Evolutionary conservation across 2,888 invertebrate genomes (phyloP), one percentile per base, ranked within the genome.

Genomic region (Platerodrilus igneus): DNA sequence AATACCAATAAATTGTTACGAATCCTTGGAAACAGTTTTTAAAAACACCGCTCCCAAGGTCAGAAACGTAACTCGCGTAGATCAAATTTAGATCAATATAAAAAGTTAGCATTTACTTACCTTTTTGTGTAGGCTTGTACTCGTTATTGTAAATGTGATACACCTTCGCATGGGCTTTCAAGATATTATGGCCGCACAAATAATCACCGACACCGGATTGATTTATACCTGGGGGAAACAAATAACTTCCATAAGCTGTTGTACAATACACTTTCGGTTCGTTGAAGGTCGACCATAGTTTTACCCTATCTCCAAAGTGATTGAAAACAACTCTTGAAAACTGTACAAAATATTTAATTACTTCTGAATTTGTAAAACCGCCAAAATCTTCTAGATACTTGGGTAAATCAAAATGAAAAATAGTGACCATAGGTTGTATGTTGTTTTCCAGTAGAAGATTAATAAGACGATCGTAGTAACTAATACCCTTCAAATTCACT

Each of bases 351-450:
- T n/a, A n/a, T n/a, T n/a, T n/a, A n/a, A n/a, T n/a, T n/a, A 34
- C 33, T 21, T 43, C 14, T 6, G 40, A 34, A 23, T 43, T 54
- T 25, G 19, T 41, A 45, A 37, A 46, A 8, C 50, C 48, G 6
- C 48, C 51, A 8, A 45, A 9, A 1, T 46, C 34, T 29, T 44
- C 41, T 7, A 77, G 58, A 2, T 51, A 33, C 53, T 77, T 74
- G 0, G 80, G 80, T 36, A 79, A 65, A 53, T 81, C 79, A 77
- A 77, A 80, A 55, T 83, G 81, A 66, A 78, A 80, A 60, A 82
- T 68, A 0, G 80, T 81, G 3, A 78, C 72, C 39, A 78, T 58
- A 0, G 84, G 82, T 36, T 66, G 56, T 28, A 86, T 79, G 63
- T 2, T 51, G 33, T 55, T 54, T 13, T 23, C 35, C 5, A 67